Conservation (phyloP, 2,888 invertebrate genomes). For the Penaeus monodon region DNA sequence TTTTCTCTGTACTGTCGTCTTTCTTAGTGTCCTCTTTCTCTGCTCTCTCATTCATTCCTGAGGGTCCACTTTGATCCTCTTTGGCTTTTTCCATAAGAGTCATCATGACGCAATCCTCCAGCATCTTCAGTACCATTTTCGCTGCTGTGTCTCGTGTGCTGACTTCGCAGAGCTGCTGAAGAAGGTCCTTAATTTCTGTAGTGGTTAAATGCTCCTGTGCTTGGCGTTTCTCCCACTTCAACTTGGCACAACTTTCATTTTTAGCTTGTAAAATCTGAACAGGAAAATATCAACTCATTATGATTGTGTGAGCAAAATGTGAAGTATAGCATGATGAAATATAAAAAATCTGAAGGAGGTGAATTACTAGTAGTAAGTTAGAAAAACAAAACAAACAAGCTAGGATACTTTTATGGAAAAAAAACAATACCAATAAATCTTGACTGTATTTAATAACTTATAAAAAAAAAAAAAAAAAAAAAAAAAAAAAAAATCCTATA, state of each 20-base stretch:
- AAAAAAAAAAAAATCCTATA: neutral
- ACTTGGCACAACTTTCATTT: constrained; percentile 26
- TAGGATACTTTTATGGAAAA: neutral
- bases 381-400: neutral
- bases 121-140: constrained; percentile 39
- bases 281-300: neutral
- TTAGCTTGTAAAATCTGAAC: constrained; percentile 10
- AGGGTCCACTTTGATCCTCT: neutral
- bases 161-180: constrained; percentile 36
- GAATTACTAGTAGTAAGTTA: neutral
- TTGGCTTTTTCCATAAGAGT: neutral
- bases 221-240: constrained; percentile 34
- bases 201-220: constrained; percentile 33
- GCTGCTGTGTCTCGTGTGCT: constrained; percentile 38
- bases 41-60: neutral
- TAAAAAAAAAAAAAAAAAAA: neutral
- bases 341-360: neutral
- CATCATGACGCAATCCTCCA: constrained; percentile 47
- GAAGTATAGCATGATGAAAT: no score
- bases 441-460: neutral
- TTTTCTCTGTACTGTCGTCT: no score
- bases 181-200: constrained; percentile 33
- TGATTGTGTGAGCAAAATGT: no score
- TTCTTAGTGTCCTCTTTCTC: no score
- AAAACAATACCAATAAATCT: neutral